These are phyloP conservation scores for Caerostris extrusa DNA, from an alignment of 1,140 invertebrate species.

Conservation along the genomic window DNA sequence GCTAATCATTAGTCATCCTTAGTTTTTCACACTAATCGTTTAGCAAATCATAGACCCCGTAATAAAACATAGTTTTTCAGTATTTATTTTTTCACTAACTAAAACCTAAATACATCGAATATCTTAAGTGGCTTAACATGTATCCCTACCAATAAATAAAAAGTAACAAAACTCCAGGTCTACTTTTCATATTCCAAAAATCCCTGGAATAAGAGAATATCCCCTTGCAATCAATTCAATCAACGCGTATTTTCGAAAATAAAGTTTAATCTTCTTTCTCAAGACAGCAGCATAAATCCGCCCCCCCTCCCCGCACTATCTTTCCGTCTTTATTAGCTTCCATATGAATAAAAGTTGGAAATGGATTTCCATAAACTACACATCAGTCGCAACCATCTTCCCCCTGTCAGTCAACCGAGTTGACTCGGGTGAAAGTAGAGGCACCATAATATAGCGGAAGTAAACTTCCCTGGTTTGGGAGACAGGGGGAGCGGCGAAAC, in stretches of 20 bases:
- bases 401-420: background rate
- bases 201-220: background rate
- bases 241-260: constrained; percentile 28
- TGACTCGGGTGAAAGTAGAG: background rate
- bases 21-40: too few species aligned
- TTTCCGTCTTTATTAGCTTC: constrained; percentile 30
- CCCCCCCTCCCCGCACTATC: background rate
- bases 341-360: constrained; percentile 56
- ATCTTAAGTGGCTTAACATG: too few species aligned
- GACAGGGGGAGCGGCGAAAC: background rate
- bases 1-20: too few species aligned
- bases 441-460: constrained; percentile 13
- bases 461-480: background rate
- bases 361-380: constrained; percentile 44
- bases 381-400: constrained; percentile 17
- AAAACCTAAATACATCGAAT: too few species aligned
- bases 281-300: constrained; percentile 44
- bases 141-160: background rate
- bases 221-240: background rate
- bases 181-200: background rate
- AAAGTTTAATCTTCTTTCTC: constrained; percentile 19
- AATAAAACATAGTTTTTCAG: too few species aligned
- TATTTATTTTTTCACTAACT: too few species aligned
- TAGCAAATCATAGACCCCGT: too few species aligned
- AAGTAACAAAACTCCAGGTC: background rate